Percentiles rank a stretch among this genome's conserved stretches.
Evolutionary conservation across 2,113 vertebrate genomes (phyloP).

Genomic region (Sminthopsis crassicaudata): DNA sequence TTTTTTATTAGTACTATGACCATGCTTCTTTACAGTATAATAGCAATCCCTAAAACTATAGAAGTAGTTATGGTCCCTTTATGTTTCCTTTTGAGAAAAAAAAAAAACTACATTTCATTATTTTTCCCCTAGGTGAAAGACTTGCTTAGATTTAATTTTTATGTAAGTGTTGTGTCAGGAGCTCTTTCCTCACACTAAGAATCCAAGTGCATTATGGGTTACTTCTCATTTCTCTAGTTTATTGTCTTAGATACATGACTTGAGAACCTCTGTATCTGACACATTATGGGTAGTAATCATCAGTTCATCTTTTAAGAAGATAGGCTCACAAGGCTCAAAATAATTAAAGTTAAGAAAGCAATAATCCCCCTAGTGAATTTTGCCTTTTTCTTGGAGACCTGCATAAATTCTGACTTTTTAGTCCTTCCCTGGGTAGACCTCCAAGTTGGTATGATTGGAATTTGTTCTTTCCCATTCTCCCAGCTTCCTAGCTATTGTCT

Average conservation of each 20-base stretch:
- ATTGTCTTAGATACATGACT: neutral
- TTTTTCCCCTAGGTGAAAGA: neutral
- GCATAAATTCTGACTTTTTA: too few species aligned
- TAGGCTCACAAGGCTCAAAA: neutral
- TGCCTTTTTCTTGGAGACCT: too few species aligned
- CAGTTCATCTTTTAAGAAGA: neutral
- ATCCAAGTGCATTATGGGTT: neutral
- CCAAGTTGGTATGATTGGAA: too few species aligned
- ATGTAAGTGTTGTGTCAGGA: neutral
- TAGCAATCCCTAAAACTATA: neutral
- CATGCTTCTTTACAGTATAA: neutral
- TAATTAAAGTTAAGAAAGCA: neutral
- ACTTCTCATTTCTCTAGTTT: neutral
- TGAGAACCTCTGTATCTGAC: neutral
- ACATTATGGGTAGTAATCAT: neutral
- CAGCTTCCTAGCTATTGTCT: too few species aligned
- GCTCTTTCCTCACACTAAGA: neutral
- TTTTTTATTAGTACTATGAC: neutral
- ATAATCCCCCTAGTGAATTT: neutral
- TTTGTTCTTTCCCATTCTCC: too few species aligned
- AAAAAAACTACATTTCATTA: neutral
- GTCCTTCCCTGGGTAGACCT: too few species aligned
- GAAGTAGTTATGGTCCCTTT: neutral
- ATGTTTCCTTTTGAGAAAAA: neutral
- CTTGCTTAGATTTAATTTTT: neutral